Base-by-base conservation (phyloP, 2,888 invertebrate species). In the Deilephila porcellus region DNA sequence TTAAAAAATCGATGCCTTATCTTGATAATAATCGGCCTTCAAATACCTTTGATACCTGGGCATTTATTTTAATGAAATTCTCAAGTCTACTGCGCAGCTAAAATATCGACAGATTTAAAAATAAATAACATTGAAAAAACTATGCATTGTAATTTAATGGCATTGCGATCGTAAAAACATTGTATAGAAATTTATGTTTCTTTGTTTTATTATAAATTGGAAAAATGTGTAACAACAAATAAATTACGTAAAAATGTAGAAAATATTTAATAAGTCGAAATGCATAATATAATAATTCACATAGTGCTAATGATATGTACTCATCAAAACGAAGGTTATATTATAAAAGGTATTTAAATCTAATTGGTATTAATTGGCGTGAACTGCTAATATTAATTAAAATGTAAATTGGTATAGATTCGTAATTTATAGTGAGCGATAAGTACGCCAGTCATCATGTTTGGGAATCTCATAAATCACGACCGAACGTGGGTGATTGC, bases 21-120 rank as follows among this genome's bases (percentile, higher is more conserved):
- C 75, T 74, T 52, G 85, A 85, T 86, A 83, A 78, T 74, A 77
- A 81, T 80, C 81, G 80, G 82, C 85, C 86, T 85, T 86, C 82
- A 67, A 62, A 81, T 83, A 78, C 75, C 75, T 80, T 77, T 76
- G 76, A 80, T 82, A 78, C 76, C 80, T 78, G 75, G 76, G 74
- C 75, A 80, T 83, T 81, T 78, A 76, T 80, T 81, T 81, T 78
- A 82, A 80, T 81, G 77, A 80, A 77, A 79, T 77, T 78, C 77
- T 76, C 78, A 77, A 80, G 79, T 77, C 80, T 78, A 71, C 76
- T 78, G 76, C 72, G 78, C 75, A 45, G 32, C 37, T 20, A 73
- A 67, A 64, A 67, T 67, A 59, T 37, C 56, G 56, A 59, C 59
- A 73, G 72, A 71, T 67, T 20, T 25, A 67, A 67, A 64, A 67